Evolutionary conservation across 2,113 vertebrate species (phyloP).

Genomic region (Oryzias melastigma): DNA sequence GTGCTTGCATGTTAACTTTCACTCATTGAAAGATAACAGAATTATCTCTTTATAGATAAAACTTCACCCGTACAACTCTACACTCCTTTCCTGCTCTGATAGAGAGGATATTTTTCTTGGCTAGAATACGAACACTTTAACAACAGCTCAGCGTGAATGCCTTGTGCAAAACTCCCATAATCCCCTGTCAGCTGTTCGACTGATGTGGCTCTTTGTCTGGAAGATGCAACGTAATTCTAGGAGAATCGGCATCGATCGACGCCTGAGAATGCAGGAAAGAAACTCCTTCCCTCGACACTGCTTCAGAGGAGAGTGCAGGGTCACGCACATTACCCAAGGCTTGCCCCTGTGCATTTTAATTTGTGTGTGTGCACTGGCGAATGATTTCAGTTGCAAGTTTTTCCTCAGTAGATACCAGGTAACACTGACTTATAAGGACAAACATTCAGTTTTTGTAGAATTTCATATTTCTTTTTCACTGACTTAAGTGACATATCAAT

Average conservation of each 20-base stretch:
- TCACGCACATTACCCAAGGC: slow-evolving; percentile 39
- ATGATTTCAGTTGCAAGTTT: slow-evolving; percentile 19
- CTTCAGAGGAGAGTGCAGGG: slow-evolving; percentile 57
- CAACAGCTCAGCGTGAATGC: slow-evolving; percentile 19
- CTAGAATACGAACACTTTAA: slow-evolving; percentile 6
- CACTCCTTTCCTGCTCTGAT: too few relatives aligned
- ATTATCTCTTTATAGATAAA: too few relatives aligned
- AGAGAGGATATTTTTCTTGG: too few relatives aligned
- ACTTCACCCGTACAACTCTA: too few relatives aligned
- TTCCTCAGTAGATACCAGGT: slow-evolving; percentile 6
- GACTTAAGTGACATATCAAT: slow-evolving; percentile 5
- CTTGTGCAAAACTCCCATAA: slow-evolving; percentile 29
- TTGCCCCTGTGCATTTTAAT: slow-evolving; percentile 24
- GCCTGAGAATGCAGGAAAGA: slow-evolving; percentile 48
- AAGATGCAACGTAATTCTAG: slow-evolving; percentile 58
- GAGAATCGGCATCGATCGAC: slow-evolving; percentile 58
- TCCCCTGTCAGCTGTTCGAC: slow-evolving; percentile 41
- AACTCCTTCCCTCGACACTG: slow-evolving; percentile 43
- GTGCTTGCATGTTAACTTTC: too few relatives aligned
- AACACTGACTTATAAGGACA: slow-evolving; percentile 7
- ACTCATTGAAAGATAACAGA: too few relatives aligned
- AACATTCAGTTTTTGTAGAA: background rate
- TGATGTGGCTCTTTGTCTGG: slow-evolving; percentile 42
- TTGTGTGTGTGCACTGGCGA: background rate
- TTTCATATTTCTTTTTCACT: slow-evolving; percentile 6